Evolutionary conservation across 2,888 invertebrate genomes (phyloP).

Genomic region (Leptopilina drosophilae): DNA sequence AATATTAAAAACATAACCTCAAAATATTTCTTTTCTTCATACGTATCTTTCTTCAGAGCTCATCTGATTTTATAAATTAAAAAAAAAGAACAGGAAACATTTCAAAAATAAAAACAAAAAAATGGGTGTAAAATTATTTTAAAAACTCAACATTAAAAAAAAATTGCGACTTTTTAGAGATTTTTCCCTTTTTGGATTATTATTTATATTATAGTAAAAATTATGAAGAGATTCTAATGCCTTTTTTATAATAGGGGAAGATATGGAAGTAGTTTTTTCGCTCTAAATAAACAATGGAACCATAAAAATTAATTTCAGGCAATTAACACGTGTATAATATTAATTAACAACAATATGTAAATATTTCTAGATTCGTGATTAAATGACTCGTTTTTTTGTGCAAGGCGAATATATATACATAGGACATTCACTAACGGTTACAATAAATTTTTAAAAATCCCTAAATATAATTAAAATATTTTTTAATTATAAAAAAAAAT

Average conservation of each 20-base stretch:
- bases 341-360: conserved; percentile 33
- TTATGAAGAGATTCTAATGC: conserved; percentile 8
- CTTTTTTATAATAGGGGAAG: conserved; percentile 10
- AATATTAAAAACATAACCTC: too few species aligned
- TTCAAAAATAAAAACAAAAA: background rate
- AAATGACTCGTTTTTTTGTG: conserved; percentile 64
- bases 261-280: conserved; percentile 6
- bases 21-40: too few species aligned
- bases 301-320: conserved; percentile 21
- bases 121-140: background rate
- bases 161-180: background rate
- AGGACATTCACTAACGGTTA: background rate
- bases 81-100: too few species aligned
- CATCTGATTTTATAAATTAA: too few species aligned
- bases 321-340: conserved; percentile 25
- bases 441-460: too few species aligned
- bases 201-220: background rate
- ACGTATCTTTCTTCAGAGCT: too few species aligned
- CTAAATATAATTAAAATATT: too few species aligned
- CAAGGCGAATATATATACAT: conserved; percentile 62
- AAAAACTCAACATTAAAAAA: background rate
- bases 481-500: too few species aligned
- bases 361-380: conserved; percentile 47
- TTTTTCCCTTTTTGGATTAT: background rate
- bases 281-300: conserved; percentile 17